Percentiles rank a stretch among this genome's conserved stretches.
These are phyloP conservation scores for Episyrphus balteatus DNA, from an alignment of 1,140 invertebrate species.

Conservation along the genomic window DNA sequence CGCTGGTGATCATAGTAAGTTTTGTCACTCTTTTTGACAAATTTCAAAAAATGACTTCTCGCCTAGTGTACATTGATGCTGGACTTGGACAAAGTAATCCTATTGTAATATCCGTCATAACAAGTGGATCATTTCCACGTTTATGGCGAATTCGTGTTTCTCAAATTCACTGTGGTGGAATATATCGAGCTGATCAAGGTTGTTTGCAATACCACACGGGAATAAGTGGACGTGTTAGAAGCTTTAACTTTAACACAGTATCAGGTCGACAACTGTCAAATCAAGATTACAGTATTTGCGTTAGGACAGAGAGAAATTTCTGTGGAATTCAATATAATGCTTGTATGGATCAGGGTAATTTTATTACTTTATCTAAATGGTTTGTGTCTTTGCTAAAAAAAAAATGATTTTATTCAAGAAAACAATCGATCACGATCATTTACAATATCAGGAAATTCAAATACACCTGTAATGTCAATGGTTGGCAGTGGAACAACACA, in stretches of 20 bases:
- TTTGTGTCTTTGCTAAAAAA: background rate
- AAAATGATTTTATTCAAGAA: constrained; percentile 11
- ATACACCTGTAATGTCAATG: constrained; percentile 50
- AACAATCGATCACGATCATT: constrained; percentile 53
- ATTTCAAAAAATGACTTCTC: constrained; percentile 3
- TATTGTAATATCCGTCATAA: constrained; percentile 65
- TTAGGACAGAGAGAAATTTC: constrained; percentile 75
- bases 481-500: constrained; percentile 46
- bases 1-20: constrained; percentile 74
- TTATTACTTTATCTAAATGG: background rate
- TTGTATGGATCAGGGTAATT: constrained; percentile 49
- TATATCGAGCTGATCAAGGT: constrained; percentile 62
- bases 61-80: constrained; percentile 71
- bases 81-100: constrained; percentile 61
- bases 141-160: constrained; percentile 70
- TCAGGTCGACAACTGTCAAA: constrained; percentile 73
- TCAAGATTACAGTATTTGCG: constrained; percentile 79
- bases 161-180: constrained; percentile 65
- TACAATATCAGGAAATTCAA: constrained; percentile 61
- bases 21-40: background rate
- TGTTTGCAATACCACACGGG: constrained; percentile 71
- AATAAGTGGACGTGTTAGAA: constrained; percentile 64
- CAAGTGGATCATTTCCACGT: constrained; percentile 61
- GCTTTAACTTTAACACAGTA: constrained; percentile 70
- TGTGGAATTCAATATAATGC: constrained; percentile 75